These are phyloP conservation scores for Caretta caretta DNA, from an alignment of 2,113 vertebrate species.

Conservation along the genomic window DNA sequence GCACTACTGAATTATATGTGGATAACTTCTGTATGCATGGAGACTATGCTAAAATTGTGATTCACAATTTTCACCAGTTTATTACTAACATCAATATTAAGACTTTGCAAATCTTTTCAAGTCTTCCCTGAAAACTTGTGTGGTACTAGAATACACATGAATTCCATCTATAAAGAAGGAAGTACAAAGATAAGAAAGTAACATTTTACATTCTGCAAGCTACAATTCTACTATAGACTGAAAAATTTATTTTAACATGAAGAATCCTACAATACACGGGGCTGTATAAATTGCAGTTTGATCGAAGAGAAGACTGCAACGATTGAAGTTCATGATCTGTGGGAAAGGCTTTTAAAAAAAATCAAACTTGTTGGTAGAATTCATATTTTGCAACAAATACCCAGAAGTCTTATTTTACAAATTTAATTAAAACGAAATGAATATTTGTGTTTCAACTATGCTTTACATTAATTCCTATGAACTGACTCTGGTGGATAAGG, in stretches of 20 bases:
- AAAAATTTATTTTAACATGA: background rate
- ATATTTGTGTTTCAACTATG: background rate
- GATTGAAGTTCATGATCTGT: background rate
- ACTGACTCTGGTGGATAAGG: background rate
- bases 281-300: background rate
- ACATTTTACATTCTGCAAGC: background rate
- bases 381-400: background rate
- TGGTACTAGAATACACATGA: background rate
- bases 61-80: background rate
- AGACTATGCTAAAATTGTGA: background rate
- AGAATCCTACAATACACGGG: background rate
- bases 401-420: background rate
- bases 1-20: conserved; percentile 2
- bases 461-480: background rate
- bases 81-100: background rate
- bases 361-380: background rate
- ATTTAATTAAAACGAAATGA: background rate
- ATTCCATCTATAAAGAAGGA: background rate
- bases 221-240: background rate
- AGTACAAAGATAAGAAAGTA: background rate
- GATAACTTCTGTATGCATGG: background rate
- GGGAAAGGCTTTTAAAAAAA: background rate
- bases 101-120: background rate
- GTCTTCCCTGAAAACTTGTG: background rate
- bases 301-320: background rate